phyloP scores from a whole-genome alignment of 2,113 vertebrate genomes.

The Penelope pileata region DNA sequence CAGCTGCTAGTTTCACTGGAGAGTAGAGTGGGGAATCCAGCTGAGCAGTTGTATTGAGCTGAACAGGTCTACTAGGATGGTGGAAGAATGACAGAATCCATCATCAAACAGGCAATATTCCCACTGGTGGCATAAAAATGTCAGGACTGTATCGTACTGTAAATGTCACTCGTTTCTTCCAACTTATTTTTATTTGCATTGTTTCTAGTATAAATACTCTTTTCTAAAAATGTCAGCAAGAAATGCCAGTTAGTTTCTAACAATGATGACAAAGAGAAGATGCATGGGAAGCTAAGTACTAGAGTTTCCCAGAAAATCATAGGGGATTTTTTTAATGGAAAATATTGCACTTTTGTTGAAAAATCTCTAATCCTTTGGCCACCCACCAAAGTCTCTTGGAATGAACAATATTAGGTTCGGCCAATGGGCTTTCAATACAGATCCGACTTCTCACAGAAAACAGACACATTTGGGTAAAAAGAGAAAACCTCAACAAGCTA shows the following conservation, averaged over 20 bases:
- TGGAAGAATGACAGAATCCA: constrained; percentile 21
- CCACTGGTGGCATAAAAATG: constrained; percentile 44
- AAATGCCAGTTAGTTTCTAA: constrained; percentile 54
- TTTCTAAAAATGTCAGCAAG: constrained; percentile 40
- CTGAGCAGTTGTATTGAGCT: not conserved
- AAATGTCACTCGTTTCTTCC: constrained; percentile 43
- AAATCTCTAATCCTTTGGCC: constrained; percentile 51
- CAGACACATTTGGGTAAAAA: not conserved
- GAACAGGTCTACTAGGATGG: not conserved
- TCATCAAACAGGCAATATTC: constrained; percentile 42
- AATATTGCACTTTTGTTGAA: constrained; percentile 47
- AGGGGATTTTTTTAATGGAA: constrained; percentile 49
- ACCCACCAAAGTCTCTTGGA: constrained; percentile 20
- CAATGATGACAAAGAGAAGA: constrained; percentile 45
- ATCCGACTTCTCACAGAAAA: not conserved
- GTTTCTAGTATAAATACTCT: constrained; percentile 45
- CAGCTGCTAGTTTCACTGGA: not conserved
- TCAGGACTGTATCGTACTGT: constrained; percentile 35
- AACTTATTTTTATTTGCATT: constrained; percentile 48
- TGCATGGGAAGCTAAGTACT: constrained; percentile 36
- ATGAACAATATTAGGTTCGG: constrained; percentile 18
- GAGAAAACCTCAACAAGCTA: not conserved
- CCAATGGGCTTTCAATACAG: not conserved
- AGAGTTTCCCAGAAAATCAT: constrained; percentile 40
- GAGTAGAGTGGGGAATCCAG: not conserved